Base-by-base conservation (phyloP, 1,140 invertebrate species). In the Heliconius hermathena region DNA sequence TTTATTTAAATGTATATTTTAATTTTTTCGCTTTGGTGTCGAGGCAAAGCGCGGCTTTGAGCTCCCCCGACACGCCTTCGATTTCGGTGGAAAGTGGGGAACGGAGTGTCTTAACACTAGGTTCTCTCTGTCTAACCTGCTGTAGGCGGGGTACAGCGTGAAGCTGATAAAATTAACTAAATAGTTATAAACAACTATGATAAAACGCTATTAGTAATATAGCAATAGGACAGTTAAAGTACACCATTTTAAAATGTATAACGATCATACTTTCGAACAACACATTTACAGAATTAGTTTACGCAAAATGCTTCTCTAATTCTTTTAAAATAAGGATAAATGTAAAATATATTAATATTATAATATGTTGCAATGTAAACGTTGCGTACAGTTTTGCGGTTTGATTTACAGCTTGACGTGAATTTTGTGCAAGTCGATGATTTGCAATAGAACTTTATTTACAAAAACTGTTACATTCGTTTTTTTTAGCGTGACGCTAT, bases 321-420 rank as follows among this genome's bases (percentile, higher is more conserved):
- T 16, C 1, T 13, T 66, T 11, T 26, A 3, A 9, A 66, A 66
- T 66, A 66, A 66, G 22, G 26, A 66, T 66, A 13, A 29, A 66
- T 26, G 29, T 66, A 13, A 1, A 66, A 66, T 29, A 66, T 66
- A 66, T 13, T 66, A 29, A 66, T 66, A 26, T 66, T 3, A 66
- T 46, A 46, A 16, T 26, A 66, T 66, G 26, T 26, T 26, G 60
- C 60, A 66, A 66, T 29, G 22, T 26, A 26, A 26, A 26, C 2
- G 13, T 29, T n/a, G 54, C 54, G 54, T 57, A 11, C 1, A 11
- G 8, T 20, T 57, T 57, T 66, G 60, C 60, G 60, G 13, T 16
- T 66, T 66, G 26, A 66, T 66, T 29, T 66, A 66, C 60, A 66
- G 13, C 22, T 66, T 26, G 60, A 66, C 60, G 11, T 66, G 60